Conservation (phyloP, 2,888 invertebrate species). For the Drosophila subquinaria region DNA sequence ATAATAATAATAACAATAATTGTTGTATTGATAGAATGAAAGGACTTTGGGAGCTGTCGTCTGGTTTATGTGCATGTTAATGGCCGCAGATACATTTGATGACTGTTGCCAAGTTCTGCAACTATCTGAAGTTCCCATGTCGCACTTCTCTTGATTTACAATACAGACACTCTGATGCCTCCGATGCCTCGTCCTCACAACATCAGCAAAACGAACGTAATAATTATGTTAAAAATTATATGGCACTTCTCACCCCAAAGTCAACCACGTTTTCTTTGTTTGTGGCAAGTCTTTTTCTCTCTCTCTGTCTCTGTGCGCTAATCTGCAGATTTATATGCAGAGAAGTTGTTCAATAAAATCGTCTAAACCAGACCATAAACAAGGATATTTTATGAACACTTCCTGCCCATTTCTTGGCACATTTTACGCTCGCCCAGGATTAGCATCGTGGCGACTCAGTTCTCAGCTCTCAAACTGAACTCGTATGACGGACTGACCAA, state of each 20-base stretch:
- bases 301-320: slow-evolving; percentile 61
- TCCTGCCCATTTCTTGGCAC: slow-evolving; percentile 60
- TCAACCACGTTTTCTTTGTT: slow-evolving; percentile 35
- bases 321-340: slow-evolving; percentile 84
- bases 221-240: slow-evolving; percentile 81
- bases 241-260: slow-evolving; percentile 76
- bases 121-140: slow-evolving; percentile 44
- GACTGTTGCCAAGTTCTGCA: slow-evolving; percentile 24
- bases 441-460: slow-evolving; percentile 42
- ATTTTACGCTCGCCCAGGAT: slow-evolving; percentile 63
- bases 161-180: slow-evolving; percentile 10
- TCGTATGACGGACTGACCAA: slow-evolving; percentile 44
- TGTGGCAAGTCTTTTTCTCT: slow-evolving; percentile 21
- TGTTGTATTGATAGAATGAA: slow-evolving; percentile 68
- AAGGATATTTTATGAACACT: slow-evolving; percentile 78
- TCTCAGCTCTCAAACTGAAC: background rate
- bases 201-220: slow-evolving; percentile 72
- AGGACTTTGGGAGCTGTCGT: slow-evolving; percentile 33
- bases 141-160: slow-evolving; percentile 45
- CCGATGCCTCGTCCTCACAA: background rate
- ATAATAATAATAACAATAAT: slow-evolving; percentile 79
- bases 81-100: slow-evolving; percentile 46
- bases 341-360: slow-evolving; percentile 84
- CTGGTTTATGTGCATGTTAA: slow-evolving; percentile 67
- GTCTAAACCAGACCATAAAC: slow-evolving; percentile 80